These are phyloP conservation scores for Gadus macrocephalus DNA, from an alignment of 2,113 vertebrate genomes.

Conservation along the genomic window DNA sequence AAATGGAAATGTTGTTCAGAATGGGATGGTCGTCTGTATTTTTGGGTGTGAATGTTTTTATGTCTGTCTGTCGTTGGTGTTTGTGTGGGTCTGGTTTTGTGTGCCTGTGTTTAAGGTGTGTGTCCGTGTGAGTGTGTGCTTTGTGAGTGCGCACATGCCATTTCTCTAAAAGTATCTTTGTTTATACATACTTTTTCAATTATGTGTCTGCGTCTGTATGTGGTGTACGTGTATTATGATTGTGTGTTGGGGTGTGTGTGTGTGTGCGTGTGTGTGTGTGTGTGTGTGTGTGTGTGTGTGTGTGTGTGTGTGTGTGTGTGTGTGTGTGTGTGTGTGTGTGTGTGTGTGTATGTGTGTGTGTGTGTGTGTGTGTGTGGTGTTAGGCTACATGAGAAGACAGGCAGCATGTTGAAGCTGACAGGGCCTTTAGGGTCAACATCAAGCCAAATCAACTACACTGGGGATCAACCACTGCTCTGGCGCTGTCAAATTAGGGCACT, in stretches of 20 bases:
- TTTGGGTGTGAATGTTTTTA: conserved; percentile 14
- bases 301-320: too few species aligned
- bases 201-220: conserved; percentile 5
- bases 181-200: too few species aligned
- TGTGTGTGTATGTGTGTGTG: too few species aligned
- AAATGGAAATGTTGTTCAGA: not conserved
- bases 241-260: conserved; percentile 21
- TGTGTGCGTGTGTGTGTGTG: conserved; percentile 21
- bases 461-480: conserved; percentile 67
- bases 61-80: not conserved
- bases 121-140: conserved; percentile 25
- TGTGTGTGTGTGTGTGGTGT: conserved; percentile 57
- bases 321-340: too few species aligned
- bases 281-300: too few species aligned
- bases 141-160: too few species aligned
- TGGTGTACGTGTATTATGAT: not conserved
- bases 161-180: too few species aligned
- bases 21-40: conserved; percentile 14
- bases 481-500: conserved; percentile 70
- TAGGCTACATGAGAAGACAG: conserved; percentile 60
- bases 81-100: not conserved
- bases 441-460: conserved; percentile 65
- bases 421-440: conserved; percentile 74
- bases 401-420: conserved; percentile 70
- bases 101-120: not conserved